A percentile compares a stretch with the other conserved stretches of the same genome.
phyloP scores from a whole-genome alignment of 64 coral and sea anemone species.

The Dendronephthya gigantea region DNA sequence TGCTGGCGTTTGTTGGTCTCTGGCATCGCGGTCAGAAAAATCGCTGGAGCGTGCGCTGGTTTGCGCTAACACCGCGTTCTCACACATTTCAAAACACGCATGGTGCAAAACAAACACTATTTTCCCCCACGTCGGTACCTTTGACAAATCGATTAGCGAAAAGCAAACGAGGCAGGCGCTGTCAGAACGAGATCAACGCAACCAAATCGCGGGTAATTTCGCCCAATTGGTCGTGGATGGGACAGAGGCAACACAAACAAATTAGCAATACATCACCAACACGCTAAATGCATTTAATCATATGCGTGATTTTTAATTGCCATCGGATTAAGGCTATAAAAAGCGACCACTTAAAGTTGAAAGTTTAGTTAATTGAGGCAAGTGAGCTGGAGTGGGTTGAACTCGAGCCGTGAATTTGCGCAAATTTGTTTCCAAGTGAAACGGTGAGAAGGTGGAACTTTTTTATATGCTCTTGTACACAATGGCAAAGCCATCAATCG shows the following conservation, averaged over 20 bases:
- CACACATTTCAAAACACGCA: neutral
- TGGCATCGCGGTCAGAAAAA: neutral
- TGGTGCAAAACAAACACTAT: neutral
- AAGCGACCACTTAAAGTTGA: neutral
- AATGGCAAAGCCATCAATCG: neutral
- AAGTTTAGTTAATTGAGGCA: neutral
- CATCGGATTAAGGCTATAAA: neutral
- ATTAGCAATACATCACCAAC: neutral
- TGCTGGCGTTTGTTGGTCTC: neutral
- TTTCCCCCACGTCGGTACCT: neutral
- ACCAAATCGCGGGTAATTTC: neutral
- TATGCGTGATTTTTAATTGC: slow-evolving; percentile 3
- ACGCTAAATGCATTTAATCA: neutral
- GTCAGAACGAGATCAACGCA: neutral
- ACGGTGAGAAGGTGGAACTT: neutral
- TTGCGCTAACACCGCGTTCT: neutral
- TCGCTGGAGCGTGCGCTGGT: neutral
- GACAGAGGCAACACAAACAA: neutral
- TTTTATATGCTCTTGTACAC: neutral
- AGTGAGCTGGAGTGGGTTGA: neutral
- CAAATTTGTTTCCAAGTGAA: neutral
- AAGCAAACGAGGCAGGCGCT: neutral
- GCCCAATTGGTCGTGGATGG: neutral
- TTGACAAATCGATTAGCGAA: neutral
- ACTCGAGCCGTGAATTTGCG: neutral